Percentiles rank a stretch among this genome's conserved stretches.
Conservation (phyloP, 2,888 invertebrate genomes). For the Drosophila mayaguana region DNA sequence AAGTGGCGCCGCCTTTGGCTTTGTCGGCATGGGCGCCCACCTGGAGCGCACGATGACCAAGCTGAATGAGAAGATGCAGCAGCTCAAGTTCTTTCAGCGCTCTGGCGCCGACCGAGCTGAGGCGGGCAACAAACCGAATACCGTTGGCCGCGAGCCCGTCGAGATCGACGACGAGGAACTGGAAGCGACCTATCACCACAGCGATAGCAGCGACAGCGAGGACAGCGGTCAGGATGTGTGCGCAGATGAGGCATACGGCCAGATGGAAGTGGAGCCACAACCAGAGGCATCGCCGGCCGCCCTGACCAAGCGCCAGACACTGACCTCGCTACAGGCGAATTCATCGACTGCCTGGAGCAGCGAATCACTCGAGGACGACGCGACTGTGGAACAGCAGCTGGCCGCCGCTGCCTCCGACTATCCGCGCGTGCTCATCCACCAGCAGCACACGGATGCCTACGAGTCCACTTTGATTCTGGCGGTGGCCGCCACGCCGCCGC, state of each 20-base stretch:
- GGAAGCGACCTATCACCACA: slow-evolving; percentile 63
- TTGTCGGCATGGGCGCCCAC: slow-evolving; percentile 41
- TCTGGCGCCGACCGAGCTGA: slow-evolving; percentile 1
- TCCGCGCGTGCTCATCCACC: slow-evolving; percentile 82
- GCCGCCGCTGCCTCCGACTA: slow-evolving; percentile 48
- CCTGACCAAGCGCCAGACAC: slow-evolving; percentile 37
- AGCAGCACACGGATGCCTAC: slow-evolving; percentile 80
- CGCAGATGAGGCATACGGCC: slow-evolving; percentile 49
- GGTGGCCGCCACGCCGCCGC: slow-evolving; percentile 74
- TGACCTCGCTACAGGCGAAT: slow-evolving; percentile 38
- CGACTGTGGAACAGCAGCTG: slow-evolving; percentile 23
- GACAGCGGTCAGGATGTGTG: slow-evolving; percentile 23
- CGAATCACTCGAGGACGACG: slow-evolving; percentile 69
- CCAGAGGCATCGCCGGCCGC: slow-evolving; percentile 4
- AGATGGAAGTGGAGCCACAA: slow-evolving; percentile 5
- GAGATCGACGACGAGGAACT: slow-evolving; percentile 67
- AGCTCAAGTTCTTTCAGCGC: slow-evolving; percentile 73
- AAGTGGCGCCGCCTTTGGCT: slow-evolving; percentile 3
- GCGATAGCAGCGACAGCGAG: slow-evolving; percentile 54
- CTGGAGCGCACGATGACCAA: slow-evolving; percentile 75
- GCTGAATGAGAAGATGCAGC: slow-evolving; percentile 78
- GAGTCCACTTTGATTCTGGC: slow-evolving; percentile 83
- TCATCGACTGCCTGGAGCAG: slow-evolving; percentile 76
- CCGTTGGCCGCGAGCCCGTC: slow-evolving; percentile 45
- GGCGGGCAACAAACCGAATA: slow-evolving; percentile 45